phyloP scores from a whole-genome alignment of 2,113 vertebrate species.

The Erythrolamprus reginae region DNA sequence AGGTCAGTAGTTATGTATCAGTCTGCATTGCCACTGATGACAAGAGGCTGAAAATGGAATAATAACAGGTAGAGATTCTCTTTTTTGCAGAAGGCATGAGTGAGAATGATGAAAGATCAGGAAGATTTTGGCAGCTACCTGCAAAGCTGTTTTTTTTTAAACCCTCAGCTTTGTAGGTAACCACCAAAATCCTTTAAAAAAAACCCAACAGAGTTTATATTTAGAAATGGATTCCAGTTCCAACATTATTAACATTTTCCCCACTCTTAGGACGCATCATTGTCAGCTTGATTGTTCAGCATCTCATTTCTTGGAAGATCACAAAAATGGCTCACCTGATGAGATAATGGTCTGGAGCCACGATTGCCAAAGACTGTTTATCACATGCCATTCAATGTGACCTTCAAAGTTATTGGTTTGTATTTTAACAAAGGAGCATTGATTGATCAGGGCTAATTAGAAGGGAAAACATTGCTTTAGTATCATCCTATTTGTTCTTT shows the following conservation, averaged over 20 bases:
- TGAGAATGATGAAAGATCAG: background rate
- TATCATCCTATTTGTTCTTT: background rate
- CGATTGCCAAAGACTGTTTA: background rate
- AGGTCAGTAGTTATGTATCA: background rate
- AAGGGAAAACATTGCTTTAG: background rate
- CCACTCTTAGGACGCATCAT: background rate
- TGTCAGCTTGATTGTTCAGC: background rate
- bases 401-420: constrained; percentile 4
- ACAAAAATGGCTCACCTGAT: background rate
- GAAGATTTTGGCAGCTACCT: background rate
- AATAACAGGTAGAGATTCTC: background rate
- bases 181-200: background rate
- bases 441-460: background rate
- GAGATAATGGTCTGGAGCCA: background rate
- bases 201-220: background rate
- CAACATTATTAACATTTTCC: background rate
- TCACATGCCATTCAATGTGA: constrained; percentile 1
- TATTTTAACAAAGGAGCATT: constrained; percentile 19
- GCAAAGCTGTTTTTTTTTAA: background rate
- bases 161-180: no score
- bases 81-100: background rate
- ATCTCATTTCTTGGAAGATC: constrained; percentile 11
- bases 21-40: background rate
- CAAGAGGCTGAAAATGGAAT: background rate
- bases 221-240: constrained; percentile 1